A percentile compares a stretch with the other conserved stretches of the same genome.
Conservation (phyloP, 2,888 invertebrate genomes). For the Clivina fossor region DNA sequence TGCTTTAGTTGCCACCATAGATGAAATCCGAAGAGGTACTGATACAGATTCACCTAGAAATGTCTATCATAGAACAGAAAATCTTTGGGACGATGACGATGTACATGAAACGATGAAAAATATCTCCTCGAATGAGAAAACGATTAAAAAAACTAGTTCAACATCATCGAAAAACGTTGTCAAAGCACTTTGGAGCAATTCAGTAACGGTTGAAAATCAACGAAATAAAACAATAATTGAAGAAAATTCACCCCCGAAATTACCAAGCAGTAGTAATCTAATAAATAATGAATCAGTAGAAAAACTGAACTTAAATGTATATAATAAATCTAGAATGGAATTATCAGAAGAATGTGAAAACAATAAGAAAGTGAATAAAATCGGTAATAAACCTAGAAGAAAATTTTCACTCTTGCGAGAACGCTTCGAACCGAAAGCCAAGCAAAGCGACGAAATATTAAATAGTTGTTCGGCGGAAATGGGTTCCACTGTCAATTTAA, state of each 20-base stretch:
- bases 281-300: neutral
- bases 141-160: no score
- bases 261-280: neutral
- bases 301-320: constrained; percentile 11
- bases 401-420: constrained; percentile 63
- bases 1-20: constrained; percentile 64
- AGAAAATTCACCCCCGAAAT: constrained; percentile 15
- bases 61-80: constrained; percentile 59
- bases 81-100: constrained; percentile 54
- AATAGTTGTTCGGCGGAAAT: constrained; percentile 56
- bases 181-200: constrained; percentile 21
- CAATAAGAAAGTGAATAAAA: constrained; percentile 42
- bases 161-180: constrained; percentile 38
- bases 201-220: constrained; percentile 23
- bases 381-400: constrained; percentile 56
- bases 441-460: constrained; percentile 46
- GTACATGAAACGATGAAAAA: constrained; percentile 16
- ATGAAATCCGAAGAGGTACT: constrained; percentile 62
- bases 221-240: constrained; percentile 10
- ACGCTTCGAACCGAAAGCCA: constrained; percentile 59
- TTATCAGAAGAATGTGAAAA: constrained; percentile 2
- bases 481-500: constrained; percentile 50
- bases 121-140: no score
- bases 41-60: constrained; percentile 61
- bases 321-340: neutral